Conservation (phyloP, 2,113 vertebrate genomes). For the Hyaena hyaena region DNA sequence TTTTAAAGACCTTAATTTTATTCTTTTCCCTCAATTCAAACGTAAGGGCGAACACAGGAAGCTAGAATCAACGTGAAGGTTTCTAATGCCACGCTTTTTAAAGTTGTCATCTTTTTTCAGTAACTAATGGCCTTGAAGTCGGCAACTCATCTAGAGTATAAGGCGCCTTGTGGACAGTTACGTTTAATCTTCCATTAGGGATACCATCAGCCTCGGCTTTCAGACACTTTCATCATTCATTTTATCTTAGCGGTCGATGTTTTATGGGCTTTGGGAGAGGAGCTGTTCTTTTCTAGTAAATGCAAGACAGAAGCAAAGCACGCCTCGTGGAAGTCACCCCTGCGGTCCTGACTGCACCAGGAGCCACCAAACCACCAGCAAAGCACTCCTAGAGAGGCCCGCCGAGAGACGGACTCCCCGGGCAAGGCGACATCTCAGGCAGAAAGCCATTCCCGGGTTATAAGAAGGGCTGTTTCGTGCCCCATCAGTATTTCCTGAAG, state of each 20-base stretch:
- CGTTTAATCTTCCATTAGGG: neutral
- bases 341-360: neutral
- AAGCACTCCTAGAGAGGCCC: neutral
- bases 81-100: neutral
- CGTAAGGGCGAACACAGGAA: neutral
- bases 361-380: neutral
- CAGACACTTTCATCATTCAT: conserved; percentile 8
- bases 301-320: neutral
- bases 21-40: conserved; percentile 27
- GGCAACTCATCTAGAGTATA: neutral
- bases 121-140: conserved; percentile 20
- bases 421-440: neutral
- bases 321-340: neutral
- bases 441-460: neutral
- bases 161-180: neutral
- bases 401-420: neutral
- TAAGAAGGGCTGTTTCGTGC: neutral
- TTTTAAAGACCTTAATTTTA: neutral
- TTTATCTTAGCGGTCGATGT: neutral
- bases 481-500: neutral
- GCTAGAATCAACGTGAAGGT: neutral
- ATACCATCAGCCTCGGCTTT: conserved; percentile 43
- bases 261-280: neutral
- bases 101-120: neutral
- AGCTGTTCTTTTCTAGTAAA: neutral